Conservation (phyloP, 2,888 invertebrate genomes). For the Drosophila leonis region DNA sequence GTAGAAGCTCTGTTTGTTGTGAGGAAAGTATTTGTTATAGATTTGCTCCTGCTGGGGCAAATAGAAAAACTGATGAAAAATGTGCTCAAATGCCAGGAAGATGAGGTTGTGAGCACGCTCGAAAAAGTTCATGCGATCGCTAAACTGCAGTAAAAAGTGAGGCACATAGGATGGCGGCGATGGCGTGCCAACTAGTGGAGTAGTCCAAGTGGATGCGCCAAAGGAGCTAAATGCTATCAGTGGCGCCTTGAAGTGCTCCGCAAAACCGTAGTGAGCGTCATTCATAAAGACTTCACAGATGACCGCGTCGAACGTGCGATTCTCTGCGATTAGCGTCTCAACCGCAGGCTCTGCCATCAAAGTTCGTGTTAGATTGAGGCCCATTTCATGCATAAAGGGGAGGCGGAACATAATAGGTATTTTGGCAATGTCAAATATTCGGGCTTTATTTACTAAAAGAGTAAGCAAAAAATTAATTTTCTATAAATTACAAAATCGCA, state of each 20-base stretch:
- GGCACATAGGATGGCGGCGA: conserved; percentile 83
- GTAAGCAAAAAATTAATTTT: not conserved
- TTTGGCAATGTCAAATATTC: conserved; percentile 28
- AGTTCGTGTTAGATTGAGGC: conserved; percentile 38
- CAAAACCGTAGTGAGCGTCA: conserved; percentile 83
- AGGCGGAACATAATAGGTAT: conserved; percentile 20
- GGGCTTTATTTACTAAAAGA: conserved; percentile 32
- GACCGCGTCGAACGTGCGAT: conserved; percentile 84
- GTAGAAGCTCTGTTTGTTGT: conserved; percentile 56
- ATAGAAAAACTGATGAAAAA: conserved; percentile 60
- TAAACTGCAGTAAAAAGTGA: conserved; percentile 63
- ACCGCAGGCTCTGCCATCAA: conserved; percentile 69
- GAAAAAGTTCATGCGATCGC: conserved; percentile 82
- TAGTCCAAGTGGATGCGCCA: conserved; percentile 77
- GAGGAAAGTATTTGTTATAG: conserved; percentile 64
- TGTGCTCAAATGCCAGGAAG: conserved; percentile 51
- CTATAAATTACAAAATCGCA: not conserved
- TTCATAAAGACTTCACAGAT: conserved; percentile 83
- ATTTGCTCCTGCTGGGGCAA: conserved; percentile 74
- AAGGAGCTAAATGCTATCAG: conserved; percentile 63
- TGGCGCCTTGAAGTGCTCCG: conserved; percentile 75
- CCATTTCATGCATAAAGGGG: conserved; percentile 36
- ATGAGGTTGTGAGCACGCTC: conserved; percentile 82
- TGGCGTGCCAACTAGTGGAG: conserved; percentile 73
- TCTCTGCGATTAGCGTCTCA: conserved; percentile 74